Conservation (phyloP, 2,113 vertebrate species). For the Candoia aspera region DNA sequence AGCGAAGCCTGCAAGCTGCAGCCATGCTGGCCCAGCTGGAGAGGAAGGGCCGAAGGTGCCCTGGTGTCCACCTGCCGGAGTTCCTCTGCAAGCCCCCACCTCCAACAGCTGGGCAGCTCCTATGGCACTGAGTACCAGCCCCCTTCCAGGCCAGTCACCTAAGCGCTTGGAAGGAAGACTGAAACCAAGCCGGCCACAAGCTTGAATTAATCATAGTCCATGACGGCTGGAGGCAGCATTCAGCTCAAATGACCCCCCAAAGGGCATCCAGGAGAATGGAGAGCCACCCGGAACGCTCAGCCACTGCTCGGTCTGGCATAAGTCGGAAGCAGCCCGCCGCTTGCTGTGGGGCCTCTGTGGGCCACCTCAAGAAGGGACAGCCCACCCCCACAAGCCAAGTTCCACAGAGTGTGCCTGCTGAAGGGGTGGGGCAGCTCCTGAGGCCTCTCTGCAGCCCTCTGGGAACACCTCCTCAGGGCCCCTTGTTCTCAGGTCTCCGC, state of each 20-base stretch:
- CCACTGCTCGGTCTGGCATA: background rate
- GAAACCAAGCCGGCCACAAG: background rate
- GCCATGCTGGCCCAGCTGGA: background rate
- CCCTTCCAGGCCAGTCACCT: background rate
- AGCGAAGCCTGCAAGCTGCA: background rate
- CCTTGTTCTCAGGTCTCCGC: background rate
- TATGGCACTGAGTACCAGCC: too few relatives aligned
- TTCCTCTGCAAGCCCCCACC: background rate
- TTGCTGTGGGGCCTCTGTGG: background rate
- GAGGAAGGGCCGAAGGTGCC: background rate
- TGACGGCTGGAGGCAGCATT: too few relatives aligned
- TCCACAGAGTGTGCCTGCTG: background rate
- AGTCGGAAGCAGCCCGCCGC: background rate
- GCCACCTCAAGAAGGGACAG: background rate
- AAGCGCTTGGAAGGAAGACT: background rate
- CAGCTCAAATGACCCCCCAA: background rate
- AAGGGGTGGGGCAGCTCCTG: background rate
- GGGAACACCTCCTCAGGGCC: background rate
- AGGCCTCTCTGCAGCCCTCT: background rate
- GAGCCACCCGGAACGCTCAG: background rate
- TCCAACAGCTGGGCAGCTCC: background rate
- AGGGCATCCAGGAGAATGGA: background rate
- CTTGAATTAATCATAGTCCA: background rate
- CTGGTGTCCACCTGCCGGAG: background rate
- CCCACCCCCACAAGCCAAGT: background rate